These are phyloP conservation scores for Tympanoctomys barrerae DNA, from an alignment of 2,797 vertebrate species.

Conservation along the genomic window DNA sequence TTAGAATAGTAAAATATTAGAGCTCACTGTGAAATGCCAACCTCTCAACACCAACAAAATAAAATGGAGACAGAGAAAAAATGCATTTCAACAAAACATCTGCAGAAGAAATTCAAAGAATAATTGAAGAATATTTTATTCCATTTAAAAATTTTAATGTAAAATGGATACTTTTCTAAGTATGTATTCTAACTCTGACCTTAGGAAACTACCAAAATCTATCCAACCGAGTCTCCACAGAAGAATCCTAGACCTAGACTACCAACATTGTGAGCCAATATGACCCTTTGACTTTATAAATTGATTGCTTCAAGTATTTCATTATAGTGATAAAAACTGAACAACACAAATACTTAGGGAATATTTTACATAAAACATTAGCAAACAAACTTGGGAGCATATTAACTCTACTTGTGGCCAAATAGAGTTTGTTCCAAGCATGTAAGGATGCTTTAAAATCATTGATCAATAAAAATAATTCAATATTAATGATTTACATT, in stretches of 20 bases:
- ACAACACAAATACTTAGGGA: not conserved
- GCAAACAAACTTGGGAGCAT: not conserved
- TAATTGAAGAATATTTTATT: not conserved
- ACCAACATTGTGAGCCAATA: not conserved
- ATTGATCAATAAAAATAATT: not conserved
- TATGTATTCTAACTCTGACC: not conserved
- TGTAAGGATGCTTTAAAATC: not conserved
- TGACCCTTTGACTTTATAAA: not conserved
- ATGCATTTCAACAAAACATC: not conserved
- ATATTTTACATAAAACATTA: not conserved
- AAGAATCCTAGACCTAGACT: not conserved
- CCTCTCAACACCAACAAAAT: not conserved
- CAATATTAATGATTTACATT: not conserved
- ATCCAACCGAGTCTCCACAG: not conserved
- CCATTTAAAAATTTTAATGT: not conserved
- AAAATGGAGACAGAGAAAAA: not conserved
- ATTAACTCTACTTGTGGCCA: not conserved
- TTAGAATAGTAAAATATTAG: not conserved
- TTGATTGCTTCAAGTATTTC: not conserved
- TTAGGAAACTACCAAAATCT: not conserved
- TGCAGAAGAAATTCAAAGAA: not conserved
- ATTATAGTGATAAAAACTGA: not conserved
- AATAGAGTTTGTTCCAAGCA: not conserved
- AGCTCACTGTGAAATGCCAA: not conserved
- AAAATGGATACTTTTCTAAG: not conserved